A percentile compares a stretch with the other conserved stretches of the same genome.
These are phyloP conservation scores for Aporophyla nigra DNA, from an alignment of 2,888 invertebrate species.

Conservation along the genomic window DNA sequence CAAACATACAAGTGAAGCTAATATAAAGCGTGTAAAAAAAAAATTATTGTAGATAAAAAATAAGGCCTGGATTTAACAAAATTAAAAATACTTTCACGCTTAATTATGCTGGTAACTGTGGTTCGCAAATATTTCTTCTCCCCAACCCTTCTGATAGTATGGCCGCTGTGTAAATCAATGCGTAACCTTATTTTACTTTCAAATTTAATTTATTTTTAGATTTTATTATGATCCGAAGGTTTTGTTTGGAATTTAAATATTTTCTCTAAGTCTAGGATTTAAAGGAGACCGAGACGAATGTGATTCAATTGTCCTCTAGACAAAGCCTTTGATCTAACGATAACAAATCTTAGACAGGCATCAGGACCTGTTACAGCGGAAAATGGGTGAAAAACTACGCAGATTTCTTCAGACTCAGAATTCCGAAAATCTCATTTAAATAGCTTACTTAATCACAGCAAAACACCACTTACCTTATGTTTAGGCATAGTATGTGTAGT, in stretches of 20 bases:
- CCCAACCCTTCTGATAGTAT: background rate
- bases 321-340: slow-evolving; percentile 35
- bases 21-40: too few relatives aligned
- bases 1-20: too few relatives aligned
- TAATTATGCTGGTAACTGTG: background rate
- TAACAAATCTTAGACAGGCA: slow-evolving; percentile 36
- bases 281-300: slow-evolving; percentile 40
- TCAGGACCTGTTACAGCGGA: slow-evolving; percentile 28
- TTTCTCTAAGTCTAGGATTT: slow-evolving; percentile 23
- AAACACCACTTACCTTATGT: background rate
- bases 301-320: slow-evolving; percentile 61
- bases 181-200: slow-evolving; percentile 20
- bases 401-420: background rate
- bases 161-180: slow-evolving; percentile 6
- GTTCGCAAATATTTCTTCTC: background rate
- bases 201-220: slow-evolving; percentile 41
- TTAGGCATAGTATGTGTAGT: background rate
- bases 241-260: slow-evolving; percentile 35
- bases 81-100: background rate
- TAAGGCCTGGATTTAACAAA: too few relatives aligned
- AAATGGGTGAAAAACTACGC: background rate
- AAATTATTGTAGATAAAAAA: too few relatives aligned
- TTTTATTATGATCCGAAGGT: slow-evolving; percentile 15
- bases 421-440: background rate
- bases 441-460: background rate